Percentiles rank a stretch among this genome's conserved stretches.
Conservation (phyloP, 2,888 invertebrate species). For the Ligdia adustata region DNA sequence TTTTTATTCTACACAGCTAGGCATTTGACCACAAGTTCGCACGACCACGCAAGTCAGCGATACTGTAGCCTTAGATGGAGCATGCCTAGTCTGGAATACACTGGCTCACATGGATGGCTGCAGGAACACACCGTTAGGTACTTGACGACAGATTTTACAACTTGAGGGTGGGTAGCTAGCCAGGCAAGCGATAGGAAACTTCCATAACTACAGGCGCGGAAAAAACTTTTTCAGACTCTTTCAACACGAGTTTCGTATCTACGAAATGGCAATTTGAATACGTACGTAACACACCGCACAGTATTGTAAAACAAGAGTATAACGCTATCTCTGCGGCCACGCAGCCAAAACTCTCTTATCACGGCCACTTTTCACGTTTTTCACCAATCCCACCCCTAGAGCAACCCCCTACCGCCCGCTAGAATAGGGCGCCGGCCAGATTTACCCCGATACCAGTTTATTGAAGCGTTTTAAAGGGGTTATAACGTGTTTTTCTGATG, state of each 20-base stretch:
- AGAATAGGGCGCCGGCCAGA: constrained; percentile 54
- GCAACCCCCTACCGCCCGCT: constrained; percentile 29
- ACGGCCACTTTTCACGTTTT: constrained; percentile 79
- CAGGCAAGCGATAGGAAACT: too few relatives aligned
- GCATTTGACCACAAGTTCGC: too few relatives aligned
- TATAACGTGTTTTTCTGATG: constrained; percentile 36
- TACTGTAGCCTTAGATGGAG: too few relatives aligned
- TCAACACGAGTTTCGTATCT: too few relatives aligned
- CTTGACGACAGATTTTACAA: too few relatives aligned
- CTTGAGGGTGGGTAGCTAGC: too few relatives aligned
- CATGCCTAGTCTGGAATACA: too few relatives aligned
- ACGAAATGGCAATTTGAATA: constrained; percentile 20
- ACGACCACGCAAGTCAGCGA: too few relatives aligned
- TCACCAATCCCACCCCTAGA: constrained; percentile 51
- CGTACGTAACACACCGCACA: constrained; percentile 13
- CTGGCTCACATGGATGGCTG: too few relatives aligned
- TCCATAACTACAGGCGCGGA: not conserved
- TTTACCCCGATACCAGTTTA: constrained; percentile 51
- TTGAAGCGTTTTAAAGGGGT: constrained; percentile 50
- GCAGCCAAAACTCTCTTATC: constrained; percentile 71
- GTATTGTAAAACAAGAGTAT: constrained; percentile 36
- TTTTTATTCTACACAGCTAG: too few relatives aligned
- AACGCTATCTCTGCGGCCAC: too few relatives aligned
- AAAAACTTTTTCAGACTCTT: not conserved
- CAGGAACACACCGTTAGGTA: too few relatives aligned